Evolutionary conservation across 1,140 invertebrate species (phyloP).

Genomic region (Saxidomus purpurata): DNA sequence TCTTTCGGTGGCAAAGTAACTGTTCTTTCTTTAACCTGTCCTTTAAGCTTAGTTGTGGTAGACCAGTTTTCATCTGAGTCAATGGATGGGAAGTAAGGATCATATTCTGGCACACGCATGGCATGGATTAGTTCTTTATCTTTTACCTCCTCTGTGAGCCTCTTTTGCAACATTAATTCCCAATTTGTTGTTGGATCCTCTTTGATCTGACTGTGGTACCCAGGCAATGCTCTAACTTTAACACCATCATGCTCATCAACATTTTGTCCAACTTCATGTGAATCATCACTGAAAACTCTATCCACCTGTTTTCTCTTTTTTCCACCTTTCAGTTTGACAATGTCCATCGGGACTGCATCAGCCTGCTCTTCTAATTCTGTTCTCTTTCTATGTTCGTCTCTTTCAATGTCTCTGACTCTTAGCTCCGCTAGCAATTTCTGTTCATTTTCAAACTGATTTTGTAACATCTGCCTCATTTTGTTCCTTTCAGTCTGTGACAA

Average conservation of each 20-base stretch:
- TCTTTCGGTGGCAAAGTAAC: conserved; percentile 56
- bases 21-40: conserved; percentile 48
- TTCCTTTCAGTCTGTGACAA: conserved; percentile 74
- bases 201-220: background rate
- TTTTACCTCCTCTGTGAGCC: conserved; percentile 82
- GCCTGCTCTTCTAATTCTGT: conserved; percentile 70
- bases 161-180: conserved; percentile 79
- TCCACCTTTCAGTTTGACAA: conserved; percentile 76
- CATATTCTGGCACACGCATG: conserved; percentile 46
- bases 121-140: conserved; percentile 78
- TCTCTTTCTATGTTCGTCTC: conserved; percentile 72
- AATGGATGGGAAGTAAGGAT: conserved; percentile 35
- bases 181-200: conserved; percentile 67
- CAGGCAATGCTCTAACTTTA: conserved; percentile 31
- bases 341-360: conserved; percentile 77
- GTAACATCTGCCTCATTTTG: conserved; percentile 74
- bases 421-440: conserved; percentile 75
- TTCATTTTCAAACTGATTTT: conserved; percentile 75
- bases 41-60: conserved; percentile 51
- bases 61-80: conserved; percentile 68
- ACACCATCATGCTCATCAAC: conserved; percentile 36
- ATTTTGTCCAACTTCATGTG: background rate
- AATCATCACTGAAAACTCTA: conserved; percentile 57
- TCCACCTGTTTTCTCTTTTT: conserved; percentile 71
- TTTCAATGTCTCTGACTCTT: conserved; percentile 70